These are phyloP conservation scores for Ceraclea dissimilis DNA, from an alignment of 2,888 invertebrate species.

Conservation along the genomic window DNA sequence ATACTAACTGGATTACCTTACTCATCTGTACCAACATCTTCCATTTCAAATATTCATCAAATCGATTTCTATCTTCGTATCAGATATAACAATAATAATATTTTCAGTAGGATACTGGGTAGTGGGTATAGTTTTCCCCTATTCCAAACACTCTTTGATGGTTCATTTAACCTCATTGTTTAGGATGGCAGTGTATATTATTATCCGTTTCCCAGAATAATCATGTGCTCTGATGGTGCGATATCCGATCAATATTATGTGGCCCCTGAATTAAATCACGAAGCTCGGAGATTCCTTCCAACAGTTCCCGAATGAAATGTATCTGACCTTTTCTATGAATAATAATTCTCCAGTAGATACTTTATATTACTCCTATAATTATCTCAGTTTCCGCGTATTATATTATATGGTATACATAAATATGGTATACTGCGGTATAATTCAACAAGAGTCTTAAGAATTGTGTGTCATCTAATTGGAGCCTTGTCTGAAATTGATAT, in stretches of 20 bases:
- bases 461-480: too few species aligned
- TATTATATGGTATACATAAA: too few species aligned
- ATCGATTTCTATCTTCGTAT: constrained; percentile 6
- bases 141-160: constrained; percentile 13
- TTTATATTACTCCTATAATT: too few species aligned
- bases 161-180: constrained; percentile 17
- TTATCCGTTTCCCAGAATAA: constrained; percentile 14
- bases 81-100: neutral
- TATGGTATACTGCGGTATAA: too few species aligned
- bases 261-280: constrained; percentile 1
- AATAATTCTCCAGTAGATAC: too few species aligned
- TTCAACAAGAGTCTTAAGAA: too few species aligned
- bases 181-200: constrained; percentile 10
- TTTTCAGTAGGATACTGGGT: neutral
- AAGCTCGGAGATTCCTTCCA: neutral
- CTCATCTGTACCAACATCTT: too few species aligned
- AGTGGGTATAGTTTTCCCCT: constrained; percentile 13
- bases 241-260: constrained; percentile 1
- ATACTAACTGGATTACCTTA: too few species aligned
- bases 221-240: constrained; percentile 16
- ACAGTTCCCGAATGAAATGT: too few species aligned
- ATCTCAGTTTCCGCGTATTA: too few species aligned
- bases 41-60: constrained; percentile 13
- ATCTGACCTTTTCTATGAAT: too few species aligned
- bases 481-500: too few species aligned